Base-by-base conservation (phyloP, 2,888 invertebrate species). In the Agelastica alni region DNA sequence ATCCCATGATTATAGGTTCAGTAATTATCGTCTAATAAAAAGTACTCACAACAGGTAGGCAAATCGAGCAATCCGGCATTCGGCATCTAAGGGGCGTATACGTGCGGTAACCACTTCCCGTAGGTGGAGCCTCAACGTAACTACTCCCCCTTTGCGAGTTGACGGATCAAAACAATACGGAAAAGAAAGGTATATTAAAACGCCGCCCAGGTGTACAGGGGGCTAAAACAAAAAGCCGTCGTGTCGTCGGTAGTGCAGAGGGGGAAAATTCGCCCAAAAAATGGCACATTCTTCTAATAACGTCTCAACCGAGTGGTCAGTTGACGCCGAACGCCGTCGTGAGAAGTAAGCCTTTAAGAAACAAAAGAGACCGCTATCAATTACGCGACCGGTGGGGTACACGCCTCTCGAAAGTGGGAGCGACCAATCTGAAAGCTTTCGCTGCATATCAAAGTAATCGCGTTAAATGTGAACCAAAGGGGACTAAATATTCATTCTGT, bases 271-370 rank as follows among this genome's bases (percentile, higher is more conserved):
- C 61, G 70, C 69, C 69, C 67, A 69, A 75, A 74, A 75, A 75
- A 75, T 74, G 73, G 75, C 75, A 74, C 83, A 81, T 82, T 81
- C 82, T 82, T 80, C 53, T 80, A 78, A 77, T 67, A 69, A 65
- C 68, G 79, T 78, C 80, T 80, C 80, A 80, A 80, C 79, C 71
- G 78, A 78, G 77, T 78, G 79, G 71, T 73, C 72, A 77, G 76
- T 78, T 76, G 79, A 77, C 78, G 79, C 78, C 80, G 79, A 81
- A 80, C 81, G 77, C 73, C 73, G 72, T 69, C 70, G 70, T 66
- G 67, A 65, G 59, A 46, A 58, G 62, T 58, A 59, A n/a, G 59
- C 57, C 58, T 44, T 46, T 54, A 54, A 59, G 60, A 63, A 60
- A 62, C 62, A 62, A 62, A 64, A 61, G 63, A 61, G 55, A 48